These are phyloP conservation scores for Agrochola circellaris DNA, from an alignment of 2,888 invertebrate species.

Conservation along the genomic window DNA sequence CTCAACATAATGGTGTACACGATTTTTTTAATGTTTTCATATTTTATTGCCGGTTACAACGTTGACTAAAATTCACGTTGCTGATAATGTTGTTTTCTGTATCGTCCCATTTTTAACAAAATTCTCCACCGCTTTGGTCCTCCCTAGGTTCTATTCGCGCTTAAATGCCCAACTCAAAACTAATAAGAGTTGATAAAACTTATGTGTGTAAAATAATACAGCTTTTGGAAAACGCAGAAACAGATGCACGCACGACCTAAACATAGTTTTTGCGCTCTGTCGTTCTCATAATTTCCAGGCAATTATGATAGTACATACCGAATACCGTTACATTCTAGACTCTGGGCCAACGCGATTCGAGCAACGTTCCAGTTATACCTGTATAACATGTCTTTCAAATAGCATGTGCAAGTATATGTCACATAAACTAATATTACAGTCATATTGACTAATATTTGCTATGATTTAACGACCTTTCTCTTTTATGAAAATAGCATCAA, in stretches of 20 bases:
- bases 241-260: background rate
- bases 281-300: constrained; percentile 49
- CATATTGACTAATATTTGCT: constrained; percentile 49
- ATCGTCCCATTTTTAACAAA: background rate
- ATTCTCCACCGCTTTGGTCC: background rate
- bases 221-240: constrained; percentile 10
- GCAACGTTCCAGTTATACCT: constrained; percentile 69
- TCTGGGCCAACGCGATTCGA: constrained; percentile 66
- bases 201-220: background rate
- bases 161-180: background rate
- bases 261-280: constrained; percentile 17
- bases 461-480: constrained; percentile 64
- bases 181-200: background rate
- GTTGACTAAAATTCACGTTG: constrained; percentile 9
- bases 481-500: constrained; percentile 64
- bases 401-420: constrained; percentile 54
- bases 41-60: constrained; percentile 17
- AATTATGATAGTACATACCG: constrained; percentile 51
- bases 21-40: constrained; percentile 36
- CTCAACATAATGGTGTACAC: constrained; percentile 14
- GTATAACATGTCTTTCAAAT: constrained; percentile 68
- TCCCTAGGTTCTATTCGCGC: too few relatives aligned
- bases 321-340: constrained; percentile 69
- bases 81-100: constrained; percentile 1
- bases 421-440: constrained; percentile 55